Conservation (phyloP, 2,888 invertebrate genomes). For the Zhuqinia jingwanae region DNA sequence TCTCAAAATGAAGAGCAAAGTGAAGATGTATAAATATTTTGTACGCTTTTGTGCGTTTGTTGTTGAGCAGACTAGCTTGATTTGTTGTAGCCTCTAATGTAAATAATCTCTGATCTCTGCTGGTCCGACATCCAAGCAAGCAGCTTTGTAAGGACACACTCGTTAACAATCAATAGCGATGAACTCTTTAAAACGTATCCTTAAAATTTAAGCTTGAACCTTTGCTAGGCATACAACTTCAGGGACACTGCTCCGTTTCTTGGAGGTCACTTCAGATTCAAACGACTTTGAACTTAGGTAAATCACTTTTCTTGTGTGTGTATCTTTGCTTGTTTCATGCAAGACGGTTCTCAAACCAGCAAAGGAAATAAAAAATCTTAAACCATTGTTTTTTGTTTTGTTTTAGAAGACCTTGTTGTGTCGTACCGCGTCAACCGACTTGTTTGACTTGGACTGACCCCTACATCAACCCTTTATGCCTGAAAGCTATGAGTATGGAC, state of each 20-base stretch:
- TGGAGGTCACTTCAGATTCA: conserved; percentile 13
- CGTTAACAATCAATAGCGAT: conserved; percentile 22
- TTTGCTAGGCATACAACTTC: neutral
- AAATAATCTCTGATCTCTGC: neutral
- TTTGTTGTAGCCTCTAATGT: neutral
- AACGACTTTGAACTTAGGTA: conserved; percentile 20
- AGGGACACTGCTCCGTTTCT: neutral
- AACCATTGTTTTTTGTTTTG: too few relatives aligned
- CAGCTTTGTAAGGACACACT: neutral
- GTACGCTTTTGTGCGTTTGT: too few relatives aligned
- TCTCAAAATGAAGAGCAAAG: too few relatives aligned
- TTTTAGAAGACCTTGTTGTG: neutral
- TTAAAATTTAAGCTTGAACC: neutral
- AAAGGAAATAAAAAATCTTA: neutral
- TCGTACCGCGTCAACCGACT: neutral
- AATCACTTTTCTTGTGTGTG: neutral
- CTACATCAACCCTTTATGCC: neutral
- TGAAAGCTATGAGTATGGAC: neutral
- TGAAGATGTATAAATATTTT: too few relatives aligned
- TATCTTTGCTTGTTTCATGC: neutral
- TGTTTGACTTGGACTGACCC: conserved; percentile 9
- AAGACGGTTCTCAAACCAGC: neutral
- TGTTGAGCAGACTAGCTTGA: too few relatives aligned
- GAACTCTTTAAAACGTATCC: conserved; percentile 8
- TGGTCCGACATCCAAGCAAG: neutral